Evolutionary conservation across 2,797 vertebrate genomes (phyloP).

Genomic region (Phylloscopus collybita): DNA sequence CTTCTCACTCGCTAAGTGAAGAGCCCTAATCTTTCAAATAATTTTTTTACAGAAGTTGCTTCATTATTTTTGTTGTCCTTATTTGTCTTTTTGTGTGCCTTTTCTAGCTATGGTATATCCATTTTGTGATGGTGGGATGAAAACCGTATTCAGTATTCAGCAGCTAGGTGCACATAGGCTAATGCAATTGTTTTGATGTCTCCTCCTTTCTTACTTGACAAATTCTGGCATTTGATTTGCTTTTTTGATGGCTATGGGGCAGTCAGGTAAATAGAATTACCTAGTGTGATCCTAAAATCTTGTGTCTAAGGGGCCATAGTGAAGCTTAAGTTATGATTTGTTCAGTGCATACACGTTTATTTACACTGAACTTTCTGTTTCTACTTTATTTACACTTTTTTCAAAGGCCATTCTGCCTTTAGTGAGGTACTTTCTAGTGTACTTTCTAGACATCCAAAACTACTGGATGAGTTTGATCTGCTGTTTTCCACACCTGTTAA

Average conservation of each 20-base stretch:
- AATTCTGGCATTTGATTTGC: background rate
- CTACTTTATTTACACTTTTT: no score
- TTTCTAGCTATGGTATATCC: background rate
- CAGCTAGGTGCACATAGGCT: background rate
- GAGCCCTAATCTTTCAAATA: background rate
- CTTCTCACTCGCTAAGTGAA: background rate
- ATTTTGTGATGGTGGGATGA: background rate
- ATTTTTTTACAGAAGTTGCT: background rate
- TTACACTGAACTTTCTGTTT: background rate
- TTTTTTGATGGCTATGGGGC: background rate
- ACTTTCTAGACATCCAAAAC: background rate
- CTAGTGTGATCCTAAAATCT: background rate
- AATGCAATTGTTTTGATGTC: background rate
- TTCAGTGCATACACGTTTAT: background rate
- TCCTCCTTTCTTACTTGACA: background rate
- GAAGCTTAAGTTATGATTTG: background rate
- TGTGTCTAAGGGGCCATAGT: background rate
- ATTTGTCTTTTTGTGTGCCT: background rate
- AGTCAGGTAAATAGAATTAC: background rate
- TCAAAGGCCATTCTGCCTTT: background rate
- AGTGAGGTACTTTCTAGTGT: background rate
- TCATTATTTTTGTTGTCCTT: background rate
- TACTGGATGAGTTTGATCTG: background rate
- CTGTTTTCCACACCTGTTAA: background rate
- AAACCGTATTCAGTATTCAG: background rate